Percentiles rank a stretch among this genome's conserved stretches.
Evolutionary conservation across 2,888 invertebrate genomes (phyloP).

Genomic region (Drosophila pullipes): DNA sequence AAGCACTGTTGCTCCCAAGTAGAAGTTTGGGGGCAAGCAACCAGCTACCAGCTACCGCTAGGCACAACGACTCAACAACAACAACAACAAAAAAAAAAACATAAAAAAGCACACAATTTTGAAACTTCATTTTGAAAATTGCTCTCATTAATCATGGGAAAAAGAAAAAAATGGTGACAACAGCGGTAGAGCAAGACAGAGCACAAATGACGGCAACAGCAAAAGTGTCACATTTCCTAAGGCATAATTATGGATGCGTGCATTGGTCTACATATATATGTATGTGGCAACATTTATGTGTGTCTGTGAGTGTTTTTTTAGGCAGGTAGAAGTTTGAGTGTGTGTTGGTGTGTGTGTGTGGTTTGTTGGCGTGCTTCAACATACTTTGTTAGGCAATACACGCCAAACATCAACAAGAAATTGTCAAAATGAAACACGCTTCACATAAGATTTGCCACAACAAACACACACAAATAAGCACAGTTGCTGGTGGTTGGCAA

Average conservation of each 20-base stretch:
- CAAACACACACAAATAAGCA: slow-evolving; percentile 1
- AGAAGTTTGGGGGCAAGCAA: neutral
- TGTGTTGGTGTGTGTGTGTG: slow-evolving; percentile 5
- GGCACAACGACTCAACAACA: neutral
- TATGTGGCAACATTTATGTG: slow-evolving; percentile 2
- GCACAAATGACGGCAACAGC: slow-evolving; percentile 11
- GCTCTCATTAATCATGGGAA: slow-evolving; percentile 70
- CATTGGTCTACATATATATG: slow-evolving; percentile 5
- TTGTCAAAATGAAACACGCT: slow-evolving; percentile 30
- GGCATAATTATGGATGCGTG: slow-evolving; percentile 38
- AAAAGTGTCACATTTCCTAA: slow-evolving; percentile 19
- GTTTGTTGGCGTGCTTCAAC: slow-evolving; percentile 44
- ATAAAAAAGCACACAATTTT: slow-evolving; percentile 33
- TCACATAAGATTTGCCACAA: slow-evolving; percentile 19
- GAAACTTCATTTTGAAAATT: slow-evolving; percentile 71
- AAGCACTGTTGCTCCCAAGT: slow-evolving; percentile 21
- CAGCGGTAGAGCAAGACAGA: neutral
- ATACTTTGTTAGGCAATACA: slow-evolving; percentile 61
- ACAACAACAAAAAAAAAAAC: no score
- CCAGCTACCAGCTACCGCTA: neutral
- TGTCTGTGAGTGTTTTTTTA: slow-evolving; percentile 11
- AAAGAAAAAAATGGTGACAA: slow-evolving; percentile 24
- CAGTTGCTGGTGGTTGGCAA: neutral
- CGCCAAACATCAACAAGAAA: slow-evolving; percentile 58
- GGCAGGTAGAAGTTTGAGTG: neutral